Percentiles rank a stretch among this genome's conserved stretches.
Evolutionary conservation across 2,888 invertebrate species (phyloP).

Genomic region (Eumerus sabulonum): DNA sequence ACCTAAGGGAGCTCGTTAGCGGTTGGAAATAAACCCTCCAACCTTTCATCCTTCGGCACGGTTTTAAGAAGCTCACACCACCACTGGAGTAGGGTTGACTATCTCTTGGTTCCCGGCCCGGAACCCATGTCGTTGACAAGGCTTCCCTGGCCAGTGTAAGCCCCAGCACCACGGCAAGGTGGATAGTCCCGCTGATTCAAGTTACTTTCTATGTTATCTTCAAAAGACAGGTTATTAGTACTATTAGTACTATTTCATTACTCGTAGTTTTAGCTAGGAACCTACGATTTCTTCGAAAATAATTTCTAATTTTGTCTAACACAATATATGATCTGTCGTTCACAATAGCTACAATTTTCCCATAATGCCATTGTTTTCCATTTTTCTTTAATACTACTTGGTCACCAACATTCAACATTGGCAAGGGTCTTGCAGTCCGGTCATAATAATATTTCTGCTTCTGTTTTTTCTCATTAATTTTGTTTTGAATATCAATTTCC

Average conservation of each 20-base stretch:
- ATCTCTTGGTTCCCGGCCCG: no score
- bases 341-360: slow-evolving; percentile 17
- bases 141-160: no score
- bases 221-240: not conserved
- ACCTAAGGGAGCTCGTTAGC: no score
- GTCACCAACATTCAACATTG: slow-evolving; percentile 61
- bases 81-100: no score
- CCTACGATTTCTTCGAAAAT: slow-evolving; percentile 33
- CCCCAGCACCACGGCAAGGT: no score
- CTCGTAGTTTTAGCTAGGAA: slow-evolving; percentile 15
- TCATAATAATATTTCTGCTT: slow-evolving; percentile 38
- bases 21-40: no score
- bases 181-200: no score
- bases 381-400: slow-evolving; percentile 57
- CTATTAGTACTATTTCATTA: slow-evolving; percentile 22
- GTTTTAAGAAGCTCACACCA: no score
- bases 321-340: slow-evolving; percentile 42
- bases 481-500: slow-evolving; percentile 42
- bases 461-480: slow-evolving; percentile 36
- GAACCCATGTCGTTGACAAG: no score
- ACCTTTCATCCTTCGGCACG: no score
- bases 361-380: slow-evolving; percentile 39
- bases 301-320: slow-evolving; percentile 29
- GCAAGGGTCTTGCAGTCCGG: slow-evolving; percentile 12
- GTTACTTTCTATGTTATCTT: not conserved